Evolutionary conservation across 2,113 vertebrate species (phyloP).

Genomic region (Octodon degus): DNA sequence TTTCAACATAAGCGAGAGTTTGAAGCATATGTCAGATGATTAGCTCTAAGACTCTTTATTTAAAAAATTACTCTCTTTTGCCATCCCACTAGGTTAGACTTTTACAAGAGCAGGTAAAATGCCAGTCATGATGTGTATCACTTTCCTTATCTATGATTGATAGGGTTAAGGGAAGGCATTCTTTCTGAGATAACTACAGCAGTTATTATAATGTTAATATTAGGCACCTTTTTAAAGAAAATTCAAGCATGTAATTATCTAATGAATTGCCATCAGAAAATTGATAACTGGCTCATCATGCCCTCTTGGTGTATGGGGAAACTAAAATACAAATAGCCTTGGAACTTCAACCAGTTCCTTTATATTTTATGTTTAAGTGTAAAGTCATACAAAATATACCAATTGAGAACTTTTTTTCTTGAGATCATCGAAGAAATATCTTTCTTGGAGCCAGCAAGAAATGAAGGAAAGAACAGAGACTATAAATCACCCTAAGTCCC

Average conservation of each 20-base stretch:
- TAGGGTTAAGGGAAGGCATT: constrained; percentile 58
- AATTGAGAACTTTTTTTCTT: constrained; percentile 30
- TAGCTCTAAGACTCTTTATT: constrained; percentile 72
- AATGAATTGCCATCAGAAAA: background rate
- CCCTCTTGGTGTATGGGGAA: constrained; percentile 15
- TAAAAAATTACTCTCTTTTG: constrained; percentile 76
- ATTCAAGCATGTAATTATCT: constrained; percentile 47
- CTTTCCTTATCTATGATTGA: constrained; percentile 43
- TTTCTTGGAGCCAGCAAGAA: constrained; percentile 25
- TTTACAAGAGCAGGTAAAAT: constrained; percentile 69
- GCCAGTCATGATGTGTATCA: constrained; percentile 69
- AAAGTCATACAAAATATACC: constrained; percentile 19
- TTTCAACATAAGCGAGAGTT: constrained; percentile 52
- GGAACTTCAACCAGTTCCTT: constrained; percentile 8
- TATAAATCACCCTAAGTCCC: background rate
- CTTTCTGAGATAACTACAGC: constrained; percentile 49
- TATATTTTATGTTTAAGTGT: constrained; percentile 61
- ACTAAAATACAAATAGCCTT: constrained; percentile 48
- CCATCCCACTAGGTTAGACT: constrained; percentile 69
- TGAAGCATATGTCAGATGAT: constrained; percentile 69
- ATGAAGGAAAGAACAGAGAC: background rate
- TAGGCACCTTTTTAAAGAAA: constrained; percentile 52
- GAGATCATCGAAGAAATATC: constrained; percentile 33
- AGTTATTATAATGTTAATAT: constrained; percentile 56
- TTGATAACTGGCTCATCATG: constrained; percentile 42